Evolutionary conservation across 1,140 invertebrate genomes (phyloP), one percentile per base, ranked within the genome.

Genomic region (Acromyrmex heyeri): DNA sequence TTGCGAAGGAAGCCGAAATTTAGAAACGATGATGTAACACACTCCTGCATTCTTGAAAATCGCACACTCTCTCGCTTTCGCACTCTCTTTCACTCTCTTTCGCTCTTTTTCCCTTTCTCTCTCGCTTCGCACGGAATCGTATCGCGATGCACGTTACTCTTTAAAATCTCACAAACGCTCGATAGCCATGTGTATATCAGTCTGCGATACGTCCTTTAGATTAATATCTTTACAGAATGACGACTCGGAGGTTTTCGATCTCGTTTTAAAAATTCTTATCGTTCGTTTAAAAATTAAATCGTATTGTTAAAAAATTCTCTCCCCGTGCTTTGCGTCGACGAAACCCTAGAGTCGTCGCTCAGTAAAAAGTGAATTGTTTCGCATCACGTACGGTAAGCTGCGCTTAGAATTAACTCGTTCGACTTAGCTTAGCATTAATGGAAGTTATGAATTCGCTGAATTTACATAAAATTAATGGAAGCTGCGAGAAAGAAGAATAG

Each of bases 171-270:
- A 55, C 76, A 86, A 64, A 91, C 61, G 59, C 82, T 91, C 64
- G 72, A 90, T 77, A 87, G 88, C 79, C 85, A 76, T 91, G 87
- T 89, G 65, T 91, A 85, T 91, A 91, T 91, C 88, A 92, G 89
- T 92, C 91, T 92, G 91, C 88, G 88, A 92, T 91, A 91, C 91
- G 73, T 87, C 38, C 62, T 82, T 86, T 70, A 61, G 72, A 86
- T 75, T n/a, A 59, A 59, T 64, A 73, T 87, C 65, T 50, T 85
- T 69, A 75, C 70, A 30, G 83, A 88, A 78, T 30, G 67, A 55
- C 67, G 85, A 78, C 82, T 81, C 78, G 34, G 50, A 38, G 38
- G 62, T 65, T 61, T 79, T 89, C 85, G 87, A 86, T 88, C 62
- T 86, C 57, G 67, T 76, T 91, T 88, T 88, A 86, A 87, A 89